Base-by-base conservation (phyloP, 2,113 vertebrate genomes). In the Recurvirostra avosetta region DNA sequence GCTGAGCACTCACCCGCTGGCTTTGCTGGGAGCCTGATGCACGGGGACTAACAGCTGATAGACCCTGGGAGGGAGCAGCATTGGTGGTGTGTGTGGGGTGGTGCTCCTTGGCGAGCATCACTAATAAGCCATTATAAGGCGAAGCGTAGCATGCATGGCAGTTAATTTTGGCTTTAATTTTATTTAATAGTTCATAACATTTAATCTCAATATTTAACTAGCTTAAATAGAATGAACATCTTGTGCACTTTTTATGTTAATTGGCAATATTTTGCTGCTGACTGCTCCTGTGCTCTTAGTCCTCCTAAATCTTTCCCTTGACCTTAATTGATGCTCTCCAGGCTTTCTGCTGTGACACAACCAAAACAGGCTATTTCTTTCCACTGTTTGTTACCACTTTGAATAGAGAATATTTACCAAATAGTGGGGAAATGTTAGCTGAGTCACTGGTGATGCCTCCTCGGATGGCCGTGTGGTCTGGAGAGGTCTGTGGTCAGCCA, bases 251-350 rank as follows among this genome's bases (percentile, higher is more conserved):
- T 82, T 86, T 67, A 27, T 47, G 50, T 59, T 94, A 96, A 96
- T 94, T 93, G 82, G 72, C 86, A 92, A 52, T 88, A 74, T 97
- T 96, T 93, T 93, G 88, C 94, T 96, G 59, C 86, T 96, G 88
- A 80, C 88, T 90, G 90, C 86, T 88, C 23, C 67, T 67, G 45
- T 92, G 93, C 74, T 88, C 86, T 88, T 73, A 41, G 67, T 50
- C 63, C 67, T 74, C 43, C 27, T 40, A 59, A 82, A 71, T 90
- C 59, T 90, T 83, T 86, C 38, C 26, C 38, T 86, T 92, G 75
- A 92, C 75, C 88, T 67, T 74, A 83, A 83, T 15, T 86, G 79
- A 77, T 83, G 79, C 26, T 83, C 62, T 80, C 32, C 45, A 56
- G 36, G 45, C 38, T 87, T 90, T 93, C 49, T 83, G 41, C 75